A percentile compares a stretch with the other conserved stretches of the same genome.
Conservation (phyloP, 2,888 invertebrate species). For the Julus scandinavius region DNA sequence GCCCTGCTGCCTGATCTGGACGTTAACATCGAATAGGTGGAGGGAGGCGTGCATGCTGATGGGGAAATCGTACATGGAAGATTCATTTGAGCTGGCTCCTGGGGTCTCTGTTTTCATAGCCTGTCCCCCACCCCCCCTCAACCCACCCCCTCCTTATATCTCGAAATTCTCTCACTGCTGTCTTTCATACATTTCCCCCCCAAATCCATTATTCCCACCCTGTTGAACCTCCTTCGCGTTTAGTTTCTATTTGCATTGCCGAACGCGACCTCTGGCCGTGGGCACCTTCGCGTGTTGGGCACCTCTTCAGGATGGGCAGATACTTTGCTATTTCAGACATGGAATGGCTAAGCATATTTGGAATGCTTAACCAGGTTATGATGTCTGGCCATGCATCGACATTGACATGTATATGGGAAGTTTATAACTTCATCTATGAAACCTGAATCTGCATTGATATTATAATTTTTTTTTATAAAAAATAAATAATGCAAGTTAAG, state of each 20-base stretch:
- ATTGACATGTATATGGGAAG: no score
- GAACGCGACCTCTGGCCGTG: not conserved
- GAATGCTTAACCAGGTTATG: no score
- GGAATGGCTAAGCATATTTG: no score
- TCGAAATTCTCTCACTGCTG: slow-evolving; percentile 39
- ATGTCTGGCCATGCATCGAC: no score
- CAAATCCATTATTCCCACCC: slow-evolving; percentile 33
- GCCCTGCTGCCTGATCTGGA: slow-evolving; percentile 5
- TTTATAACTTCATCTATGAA: no score
- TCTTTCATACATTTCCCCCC: not conserved
- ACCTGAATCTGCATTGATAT: no score
- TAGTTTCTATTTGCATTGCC: slow-evolving; percentile 17
- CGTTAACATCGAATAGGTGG: slow-evolving; percentile 49
- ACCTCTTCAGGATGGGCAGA: not conserved
- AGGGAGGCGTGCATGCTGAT: slow-evolving; percentile 40
- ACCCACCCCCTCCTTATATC: not conserved
- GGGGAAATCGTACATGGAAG: slow-evolving; percentile 29
- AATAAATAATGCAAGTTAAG: no score
- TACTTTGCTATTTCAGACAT: no score
- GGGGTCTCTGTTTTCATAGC: slow-evolving; percentile 1
- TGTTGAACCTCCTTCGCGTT: not conserved
- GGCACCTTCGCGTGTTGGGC: not conserved
- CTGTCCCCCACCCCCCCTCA: not conserved
- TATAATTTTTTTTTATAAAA: no score
- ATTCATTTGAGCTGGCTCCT: slow-evolving; percentile 28